phyloP scores from a whole-genome alignment of 2,797 vertebrate species.

The Austrolebias charrua region DNA sequence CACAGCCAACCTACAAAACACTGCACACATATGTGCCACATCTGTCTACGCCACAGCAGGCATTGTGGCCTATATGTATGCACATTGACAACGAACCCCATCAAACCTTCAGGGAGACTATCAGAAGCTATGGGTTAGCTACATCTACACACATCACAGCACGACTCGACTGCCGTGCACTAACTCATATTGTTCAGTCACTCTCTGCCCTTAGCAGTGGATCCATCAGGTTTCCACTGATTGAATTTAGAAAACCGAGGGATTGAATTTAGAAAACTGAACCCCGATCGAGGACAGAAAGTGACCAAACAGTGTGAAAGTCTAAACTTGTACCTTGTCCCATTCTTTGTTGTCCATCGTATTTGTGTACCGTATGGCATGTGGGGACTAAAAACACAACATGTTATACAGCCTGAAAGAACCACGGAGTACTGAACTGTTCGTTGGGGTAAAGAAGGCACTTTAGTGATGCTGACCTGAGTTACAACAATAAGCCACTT shows the following conservation, averaged over 20 bases:
- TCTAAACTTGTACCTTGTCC: slow-evolving; percentile 79
- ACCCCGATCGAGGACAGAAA: slow-evolving; percentile 60
- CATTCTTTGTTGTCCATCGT: slow-evolving; percentile 79
- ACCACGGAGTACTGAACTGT: slow-evolving; percentile 37
- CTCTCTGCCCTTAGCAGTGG: slow-evolving; percentile 62
- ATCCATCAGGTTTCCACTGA: slow-evolving; percentile 28
- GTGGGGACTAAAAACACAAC: slow-evolving; percentile 81
- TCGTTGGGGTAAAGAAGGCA: slow-evolving; percentile 17
- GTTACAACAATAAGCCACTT: background rate
- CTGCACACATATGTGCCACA: slow-evolving; percentile 69
- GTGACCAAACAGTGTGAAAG: slow-evolving; percentile 46
- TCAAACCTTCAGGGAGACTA: slow-evolving; percentile 69
- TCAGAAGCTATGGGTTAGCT: slow-evolving; percentile 74
- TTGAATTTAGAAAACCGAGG: slow-evolving; percentile 2
- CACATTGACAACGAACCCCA: slow-evolving; percentile 74
- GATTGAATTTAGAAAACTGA: slow-evolving; percentile 16
- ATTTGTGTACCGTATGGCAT: slow-evolving; percentile 78
- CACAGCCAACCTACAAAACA: slow-evolving; percentile 71
- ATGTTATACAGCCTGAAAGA: slow-evolving; percentile 68
- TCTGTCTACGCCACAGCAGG: slow-evolving; percentile 72
- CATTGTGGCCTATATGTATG: slow-evolving; percentile 72
- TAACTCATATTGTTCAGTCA: slow-evolving; percentile 48
- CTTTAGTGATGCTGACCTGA: slow-evolving; percentile 15
- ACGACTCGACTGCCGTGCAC: slow-evolving; percentile 66
- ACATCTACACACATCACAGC: slow-evolving; percentile 76